These are phyloP conservation scores for Idaea biselata DNA, from an alignment of 2,888 invertebrate genomes.

Conservation along the genomic window DNA sequence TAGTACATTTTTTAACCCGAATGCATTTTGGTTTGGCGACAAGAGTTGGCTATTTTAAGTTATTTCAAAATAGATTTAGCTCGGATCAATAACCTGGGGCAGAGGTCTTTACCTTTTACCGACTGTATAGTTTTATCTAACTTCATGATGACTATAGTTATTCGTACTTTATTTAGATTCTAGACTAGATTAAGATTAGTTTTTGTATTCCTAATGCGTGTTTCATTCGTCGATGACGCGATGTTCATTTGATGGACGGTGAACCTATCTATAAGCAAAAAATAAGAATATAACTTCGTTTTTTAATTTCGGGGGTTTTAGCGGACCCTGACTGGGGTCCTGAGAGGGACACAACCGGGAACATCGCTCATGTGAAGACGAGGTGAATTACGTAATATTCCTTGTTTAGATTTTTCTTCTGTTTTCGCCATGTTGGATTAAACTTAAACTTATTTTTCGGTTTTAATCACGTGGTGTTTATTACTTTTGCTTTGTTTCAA, in stretches of 20 bases:
- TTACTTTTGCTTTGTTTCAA: too few relatives aligned
- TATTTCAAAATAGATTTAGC: conserved; percentile 57
- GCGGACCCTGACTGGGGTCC: too few relatives aligned
- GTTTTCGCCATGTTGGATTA: too few relatives aligned
- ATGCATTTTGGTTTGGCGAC: conserved; percentile 29
- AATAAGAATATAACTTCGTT: too few relatives aligned
- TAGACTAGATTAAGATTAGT: neutral
- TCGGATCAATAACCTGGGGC: conserved; percentile 62
- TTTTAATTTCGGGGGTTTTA: too few relatives aligned
- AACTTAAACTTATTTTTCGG: too few relatives aligned
- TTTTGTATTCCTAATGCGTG: neutral
- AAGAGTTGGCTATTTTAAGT: conserved; percentile 50
- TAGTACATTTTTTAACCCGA: neutral
- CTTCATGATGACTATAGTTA: conserved; percentile 24
- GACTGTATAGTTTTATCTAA: conserved; percentile 43
- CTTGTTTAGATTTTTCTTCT: too few relatives aligned
- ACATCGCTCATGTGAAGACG: too few relatives aligned
- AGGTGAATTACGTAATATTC: too few relatives aligned
- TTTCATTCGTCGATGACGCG: neutral
- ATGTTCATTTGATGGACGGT: neutral
- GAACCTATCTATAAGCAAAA: neutral
- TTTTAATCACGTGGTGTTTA: too few relatives aligned
- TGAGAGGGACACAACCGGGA: too few relatives aligned
- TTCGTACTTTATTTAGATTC: neutral
- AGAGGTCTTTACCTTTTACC: conserved; percentile 42